Percentiles rank a stretch among this genome's conserved stretches.
These are phyloP conservation scores for Botia almorhae DNA, from an alignment of 2,797 vertebrate genomes.

Conservation along the genomic window DNA sequence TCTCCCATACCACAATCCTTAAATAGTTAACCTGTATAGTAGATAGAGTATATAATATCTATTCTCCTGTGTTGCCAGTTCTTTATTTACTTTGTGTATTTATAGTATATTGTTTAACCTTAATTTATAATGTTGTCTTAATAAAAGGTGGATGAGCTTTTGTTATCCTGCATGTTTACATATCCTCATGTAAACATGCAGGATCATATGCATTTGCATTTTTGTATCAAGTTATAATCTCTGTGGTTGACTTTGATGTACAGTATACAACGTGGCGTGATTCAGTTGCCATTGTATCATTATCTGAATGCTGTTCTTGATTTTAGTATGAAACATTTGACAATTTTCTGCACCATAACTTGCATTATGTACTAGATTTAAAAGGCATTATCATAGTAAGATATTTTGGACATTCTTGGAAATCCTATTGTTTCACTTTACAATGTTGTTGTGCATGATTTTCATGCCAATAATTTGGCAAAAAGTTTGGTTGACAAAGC, in stretches of 20 bases:
- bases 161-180: neutral
- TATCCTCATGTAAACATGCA: too few relatives aligned
- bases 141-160: neutral
- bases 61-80: slow-evolving; percentile 47
- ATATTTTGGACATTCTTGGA: too few relatives aligned
- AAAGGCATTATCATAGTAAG: neutral
- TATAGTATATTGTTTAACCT: slow-evolving; percentile 23
- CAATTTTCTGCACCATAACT: too few relatives aligned
- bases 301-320: neutral
- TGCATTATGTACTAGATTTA: neutral
- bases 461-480: too few relatives aligned
- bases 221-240: neutral
- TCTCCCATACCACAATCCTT: neutral
- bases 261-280: neutral
- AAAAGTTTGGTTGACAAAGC: too few relatives aligned
- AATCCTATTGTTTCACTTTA: neutral
- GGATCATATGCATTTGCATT: neutral
- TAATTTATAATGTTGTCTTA: slow-evolving; percentile 19
- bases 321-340: too few relatives aligned
- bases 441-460: neutral
- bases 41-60: slow-evolving; percentile 39
- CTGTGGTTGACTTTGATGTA: neutral
- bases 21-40: slow-evolving; percentile 41
- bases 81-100: slow-evolving; percentile 33
- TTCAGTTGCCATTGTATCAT: neutral